These are phyloP conservation scores for Deilephila porcellus DNA, from an alignment of 2,888 invertebrate genomes.

Conservation along the genomic window DNA sequence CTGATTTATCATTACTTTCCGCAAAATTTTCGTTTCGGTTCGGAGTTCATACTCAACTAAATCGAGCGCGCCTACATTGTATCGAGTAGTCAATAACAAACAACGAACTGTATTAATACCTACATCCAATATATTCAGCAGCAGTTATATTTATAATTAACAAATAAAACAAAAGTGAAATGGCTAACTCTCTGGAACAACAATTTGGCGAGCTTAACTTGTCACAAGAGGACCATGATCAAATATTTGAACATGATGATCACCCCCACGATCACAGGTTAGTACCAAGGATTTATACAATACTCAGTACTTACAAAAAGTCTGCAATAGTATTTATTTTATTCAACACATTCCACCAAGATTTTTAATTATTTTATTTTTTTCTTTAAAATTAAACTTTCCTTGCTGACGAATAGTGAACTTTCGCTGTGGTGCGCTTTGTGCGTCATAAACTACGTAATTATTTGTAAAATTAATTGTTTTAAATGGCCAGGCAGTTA, in stretches of 20 bases:
- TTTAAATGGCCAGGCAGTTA: too few species aligned
- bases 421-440: too few species aligned
- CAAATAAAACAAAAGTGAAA: slow-evolving; percentile 52
- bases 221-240: slow-evolving; percentile 89
- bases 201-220: slow-evolving; percentile 89
- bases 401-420: too few species aligned
- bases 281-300: slow-evolving; percentile 46
- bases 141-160: slow-evolving; percentile 5
- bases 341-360: too few species aligned
- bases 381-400: too few species aligned
- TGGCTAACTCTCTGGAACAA: slow-evolving; percentile 84
- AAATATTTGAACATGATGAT: slow-evolving; percentile 89
- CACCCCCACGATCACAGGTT: slow-evolving; percentile 83
- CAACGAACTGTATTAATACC: slow-evolving; percentile 9
- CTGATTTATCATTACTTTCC: slow-evolving; percentile 26
- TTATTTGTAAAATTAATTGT: too few species aligned
- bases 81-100: slow-evolving; percentile 2
- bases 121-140: background rate
- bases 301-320: background rate
- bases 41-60: background rate
- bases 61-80: background rate
- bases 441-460: too few species aligned
- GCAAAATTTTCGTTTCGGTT: slow-evolving; percentile 29
- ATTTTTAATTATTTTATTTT: too few species aligned
- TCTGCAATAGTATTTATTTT: too few species aligned